Percentiles rank a stretch among this genome's conserved stretches.
These are phyloP conservation scores for Ophioderma brevispina DNA, from an alignment of 35 echinoderm and acorn worm genomes.

Conservation along the genomic window DNA sequence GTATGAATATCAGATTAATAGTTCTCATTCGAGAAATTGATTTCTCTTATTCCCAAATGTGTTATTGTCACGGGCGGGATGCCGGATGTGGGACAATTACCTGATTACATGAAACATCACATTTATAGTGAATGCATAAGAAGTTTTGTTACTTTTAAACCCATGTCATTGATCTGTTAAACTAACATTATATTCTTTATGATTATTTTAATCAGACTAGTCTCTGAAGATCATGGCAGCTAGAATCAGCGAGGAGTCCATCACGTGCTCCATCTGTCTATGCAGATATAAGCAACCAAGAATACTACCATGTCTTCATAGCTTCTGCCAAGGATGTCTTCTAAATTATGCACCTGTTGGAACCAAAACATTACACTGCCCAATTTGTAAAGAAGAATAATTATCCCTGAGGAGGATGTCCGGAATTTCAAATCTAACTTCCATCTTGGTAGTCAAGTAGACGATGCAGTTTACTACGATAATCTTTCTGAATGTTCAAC, in stretches of 20 bases:
- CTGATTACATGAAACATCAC: no score
- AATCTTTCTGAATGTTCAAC: not conserved
- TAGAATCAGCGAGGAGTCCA: not conserved
- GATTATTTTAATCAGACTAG: no score
- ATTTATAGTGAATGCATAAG: no score
- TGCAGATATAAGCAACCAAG: not conserved
- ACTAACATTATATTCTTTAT: no score
- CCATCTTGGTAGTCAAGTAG: not conserved
- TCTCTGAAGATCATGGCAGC: not conserved
- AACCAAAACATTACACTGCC: not conserved
- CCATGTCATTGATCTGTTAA: no score
- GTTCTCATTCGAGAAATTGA: no score
- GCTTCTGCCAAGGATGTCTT: not conserved
- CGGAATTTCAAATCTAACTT: not conserved
- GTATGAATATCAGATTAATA: no score
- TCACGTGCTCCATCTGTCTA: not conserved
- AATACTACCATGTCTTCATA: not conserved
- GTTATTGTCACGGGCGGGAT: no score
- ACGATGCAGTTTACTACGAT: not conserved
- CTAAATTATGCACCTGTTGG: not conserved
- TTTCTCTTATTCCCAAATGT: no score
- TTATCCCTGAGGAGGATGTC: not conserved
- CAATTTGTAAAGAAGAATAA: not conserved
- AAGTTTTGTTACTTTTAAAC: no score
- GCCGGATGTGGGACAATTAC: no score